Base-by-base conservation (phyloP, 2,797 vertebrate species). In the Setipinna tenuifilis region DNA sequence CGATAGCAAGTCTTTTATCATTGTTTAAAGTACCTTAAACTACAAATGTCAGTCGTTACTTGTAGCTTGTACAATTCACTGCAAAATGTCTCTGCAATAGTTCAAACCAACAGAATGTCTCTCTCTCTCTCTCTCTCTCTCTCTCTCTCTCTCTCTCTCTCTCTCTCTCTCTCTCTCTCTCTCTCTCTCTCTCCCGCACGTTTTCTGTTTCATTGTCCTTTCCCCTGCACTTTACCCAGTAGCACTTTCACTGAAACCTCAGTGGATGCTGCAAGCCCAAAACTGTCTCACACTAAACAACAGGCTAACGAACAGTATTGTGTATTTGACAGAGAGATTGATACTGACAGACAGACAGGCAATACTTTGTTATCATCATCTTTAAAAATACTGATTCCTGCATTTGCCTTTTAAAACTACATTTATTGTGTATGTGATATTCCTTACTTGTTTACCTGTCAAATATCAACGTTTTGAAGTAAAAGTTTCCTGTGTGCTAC, bases 151-250 rank as follows among this genome's bases (percentile, higher is more conserved):
- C 14, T 10, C 14, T 54, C 14, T 54, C 50, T 54, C 50, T 54
- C 50, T 54, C 9, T 54, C 50, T 14, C 14, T 54, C 81, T 88
- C 50, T 54, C 1, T 41, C 9, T 54, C 1, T 9, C 7, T 54
- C 9, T 9, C 14, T 10, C 4, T 48, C 46, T 48, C 46, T 4
- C 46, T 48, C 10, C 46, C 10, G 46, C 46, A 48, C n/a, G n/a
- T 95, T 90, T 87, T 89, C 86, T 91, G 89, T 88, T 59, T 65
- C 81, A 48, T 89, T 82, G 81, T 87, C 88, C 81, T 87, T 83
- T 83, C 88, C 86, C 89, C 83, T 61, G 83, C 57, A 2, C 25
- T 54, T 17, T 54, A 14, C 78, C 80, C 3, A 71, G 46, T 83
- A 68, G 48, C 58, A 84, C 62, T 61, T 7, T 1, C 50, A 17